phyloP scores from a whole-genome alignment of 35 echinoderm and acorn worm species.

The Apostichopus californicus region DNA sequence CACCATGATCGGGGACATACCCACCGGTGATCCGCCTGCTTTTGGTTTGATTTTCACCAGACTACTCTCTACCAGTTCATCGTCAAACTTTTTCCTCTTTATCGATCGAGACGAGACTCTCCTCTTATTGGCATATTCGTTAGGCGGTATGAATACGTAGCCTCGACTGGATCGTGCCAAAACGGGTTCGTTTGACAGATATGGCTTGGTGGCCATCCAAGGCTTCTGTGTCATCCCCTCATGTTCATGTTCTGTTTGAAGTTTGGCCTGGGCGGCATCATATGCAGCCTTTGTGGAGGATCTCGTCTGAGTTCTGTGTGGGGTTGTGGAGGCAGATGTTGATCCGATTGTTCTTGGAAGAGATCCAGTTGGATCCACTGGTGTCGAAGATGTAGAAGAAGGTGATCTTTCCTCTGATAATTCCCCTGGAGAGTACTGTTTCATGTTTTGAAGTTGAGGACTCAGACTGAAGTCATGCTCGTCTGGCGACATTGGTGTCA shows the following conservation, averaged over 20 bases:
- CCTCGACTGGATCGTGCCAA: conserved; percentile 45
- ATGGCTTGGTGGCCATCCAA: conserved; percentile 29
- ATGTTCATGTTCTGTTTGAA: neutral
- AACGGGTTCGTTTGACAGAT: conserved; percentile 33
- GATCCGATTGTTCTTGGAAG: neutral
- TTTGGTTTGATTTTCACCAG: conserved; percentile 65
- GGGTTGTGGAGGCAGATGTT: neutral
- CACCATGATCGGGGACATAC: neutral
- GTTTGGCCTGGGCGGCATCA: conserved; percentile 10
- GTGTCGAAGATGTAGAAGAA: neutral
- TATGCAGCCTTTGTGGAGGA: conserved; percentile 25
- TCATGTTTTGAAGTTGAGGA: neutral
- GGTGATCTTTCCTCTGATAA: neutral
- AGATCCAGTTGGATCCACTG: neutral
- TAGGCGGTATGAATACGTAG: conserved; percentile 42
- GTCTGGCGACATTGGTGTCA: neutral
- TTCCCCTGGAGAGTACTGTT: neutral
- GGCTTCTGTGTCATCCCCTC: neutral
- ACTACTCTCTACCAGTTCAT: conserved; percentile 98
- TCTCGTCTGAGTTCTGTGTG: conserved; percentile 31
- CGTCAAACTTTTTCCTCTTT: conserved; percentile 99
- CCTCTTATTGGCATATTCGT: conserved; percentile 73
- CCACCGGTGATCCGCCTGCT: conserved; percentile 28
- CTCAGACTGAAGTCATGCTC: neutral
- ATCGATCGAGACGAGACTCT: conserved; percentile 93